Base-by-base conservation (phyloP, 2,888 invertebrate genomes). In the Eupithecia inturbata region DNA sequence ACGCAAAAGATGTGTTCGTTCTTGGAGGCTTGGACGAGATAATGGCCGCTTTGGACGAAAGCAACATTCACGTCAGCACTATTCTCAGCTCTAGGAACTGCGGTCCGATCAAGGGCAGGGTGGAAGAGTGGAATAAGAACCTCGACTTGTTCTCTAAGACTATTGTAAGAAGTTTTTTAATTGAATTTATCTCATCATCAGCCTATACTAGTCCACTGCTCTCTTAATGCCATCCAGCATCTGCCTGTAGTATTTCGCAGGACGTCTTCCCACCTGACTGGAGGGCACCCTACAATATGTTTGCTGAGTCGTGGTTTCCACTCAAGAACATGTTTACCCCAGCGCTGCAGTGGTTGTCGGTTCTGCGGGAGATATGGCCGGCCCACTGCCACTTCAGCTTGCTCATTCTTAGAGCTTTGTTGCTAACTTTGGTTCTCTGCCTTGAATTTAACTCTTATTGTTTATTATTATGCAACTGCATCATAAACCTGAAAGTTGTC, bases 31-130 rank as follows among this genome's bases (percentile, higher is more conserved):
- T 97, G 1, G 98, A 98, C 82, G 98, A 98, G 81, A 94, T 98
- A 39, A 98, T 98, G 88, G 95, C 96, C 0, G 95, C 96, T 3
- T 89, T 98, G 4, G 98, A 98, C 85, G 98, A 98, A 86, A 97
- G 97, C 82, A 97, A 96, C 87, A 98, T 98, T 70, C 97, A 97
- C 84, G 95, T 98, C 57, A 96, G 97, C 81, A 98, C 98, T 0
- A 98, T 99, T 67, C 96, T 97, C 0, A 98, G 98, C 82, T 98
- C 98, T 0, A 95, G 97, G 67, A 97, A 97, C 89, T 97, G 98
- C 19, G 98, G 97, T 0, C 98, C 98, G 0, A 98, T 99, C 74
- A 97, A 96, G 85, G 88, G 95, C 28, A 93, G 97, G 70, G 98
- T 98, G 0, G 97, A 98, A 64, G 97, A 98, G 77, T 98, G 98